Base-by-base conservation (phyloP, 2,888 invertebrate species). In the Willowsia nigromaculata region DNA sequence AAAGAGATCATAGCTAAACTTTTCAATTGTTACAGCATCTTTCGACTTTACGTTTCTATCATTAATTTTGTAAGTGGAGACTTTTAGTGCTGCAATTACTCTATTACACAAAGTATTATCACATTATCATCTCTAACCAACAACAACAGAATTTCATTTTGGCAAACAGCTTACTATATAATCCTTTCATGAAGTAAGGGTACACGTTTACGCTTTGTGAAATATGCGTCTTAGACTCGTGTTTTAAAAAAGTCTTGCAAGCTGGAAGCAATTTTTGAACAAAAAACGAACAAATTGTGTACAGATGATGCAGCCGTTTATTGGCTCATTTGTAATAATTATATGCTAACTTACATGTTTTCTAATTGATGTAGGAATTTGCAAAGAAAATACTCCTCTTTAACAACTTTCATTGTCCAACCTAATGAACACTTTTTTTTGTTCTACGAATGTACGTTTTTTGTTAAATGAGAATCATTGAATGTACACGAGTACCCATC, bases 341-440 rank as follows among this genome's bases (percentile, higher is more conserved):
- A 33, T n/a, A 37, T 22, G 6, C 9, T 33, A 2, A 68, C 33
- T n/a, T 13, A 33, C 78, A 53, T 78, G 78, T 53, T 78, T 78
- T 78, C 78, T 78, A 78, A 78, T 78, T 78, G 30, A 30, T 30
- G 50, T 62, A 62, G 62, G 62, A 30, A 62, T 62, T 30, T 62
- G 22, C 53, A 53, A 30, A 62, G 62, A 30, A 11, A 30, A 33
- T 62, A 25, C 27, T 62, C 4, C 25, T 47, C 50, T 7, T 53
- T 30, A 78, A 78, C 25, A 78, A 78, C 78, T 78, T 78, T 78
- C 78, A 78, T 78, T 78, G 53, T 62, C 62, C 62, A 30, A 11
- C 33, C 30, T 62, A 62, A 62, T 62, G 62, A 62, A 62, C 15
- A 30, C 59, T n/a, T 27, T 59, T 62, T 30, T 30, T 62, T 62